Percentiles rank a stretch among this genome's conserved stretches.
These are phyloP conservation scores for Drepanosiphum platanoidis DNA, from an alignment of 2,888 invertebrate genomes.

Conservation along the genomic window DNA sequence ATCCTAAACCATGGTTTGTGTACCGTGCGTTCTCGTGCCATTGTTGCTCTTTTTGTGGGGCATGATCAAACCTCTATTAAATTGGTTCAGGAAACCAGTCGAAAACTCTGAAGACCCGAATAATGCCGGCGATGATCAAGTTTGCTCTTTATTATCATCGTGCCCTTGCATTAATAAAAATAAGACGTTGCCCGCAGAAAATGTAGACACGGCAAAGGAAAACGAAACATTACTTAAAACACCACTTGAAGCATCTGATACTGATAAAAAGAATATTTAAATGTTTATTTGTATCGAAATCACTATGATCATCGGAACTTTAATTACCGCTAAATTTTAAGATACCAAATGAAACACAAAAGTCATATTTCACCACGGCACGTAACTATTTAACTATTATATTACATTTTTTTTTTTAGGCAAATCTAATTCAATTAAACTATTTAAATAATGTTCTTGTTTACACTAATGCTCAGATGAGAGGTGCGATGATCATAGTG, in stretches of 20 bases:
- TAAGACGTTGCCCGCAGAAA: background rate
- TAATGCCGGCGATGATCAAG: slow-evolving; percentile 13
- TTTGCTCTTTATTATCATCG: slow-evolving; percentile 42
- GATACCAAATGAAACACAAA: background rate
- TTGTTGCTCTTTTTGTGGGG: slow-evolving; percentile 45
- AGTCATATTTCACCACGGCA: background rate
- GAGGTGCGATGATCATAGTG: no score
- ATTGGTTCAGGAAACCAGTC: slow-evolving; percentile 29
- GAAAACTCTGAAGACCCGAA: slow-evolving; percentile 31
- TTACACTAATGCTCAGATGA: no score
- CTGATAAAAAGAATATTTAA: slow-evolving; percentile 38
- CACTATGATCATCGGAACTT: background rate
- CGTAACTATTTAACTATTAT: background rate
- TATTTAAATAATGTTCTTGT: no score
- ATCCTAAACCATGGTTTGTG: slow-evolving; percentile 38
- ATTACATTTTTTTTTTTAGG: background rate
- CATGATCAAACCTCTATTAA: slow-evolving; percentile 28
- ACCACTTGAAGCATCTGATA: background rate
- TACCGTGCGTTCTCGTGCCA: slow-evolving; percentile 42
- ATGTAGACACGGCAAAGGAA: background rate
- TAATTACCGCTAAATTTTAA: background rate
- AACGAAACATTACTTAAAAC: background rate
- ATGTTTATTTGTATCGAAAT: background rate
- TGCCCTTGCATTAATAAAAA: slow-evolving; percentile 48
- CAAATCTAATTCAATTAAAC: no score